Conservation (phyloP, 37 sponge, comb jelly and placozoan genomes). For the Ephydatia muelleri region DNA sequence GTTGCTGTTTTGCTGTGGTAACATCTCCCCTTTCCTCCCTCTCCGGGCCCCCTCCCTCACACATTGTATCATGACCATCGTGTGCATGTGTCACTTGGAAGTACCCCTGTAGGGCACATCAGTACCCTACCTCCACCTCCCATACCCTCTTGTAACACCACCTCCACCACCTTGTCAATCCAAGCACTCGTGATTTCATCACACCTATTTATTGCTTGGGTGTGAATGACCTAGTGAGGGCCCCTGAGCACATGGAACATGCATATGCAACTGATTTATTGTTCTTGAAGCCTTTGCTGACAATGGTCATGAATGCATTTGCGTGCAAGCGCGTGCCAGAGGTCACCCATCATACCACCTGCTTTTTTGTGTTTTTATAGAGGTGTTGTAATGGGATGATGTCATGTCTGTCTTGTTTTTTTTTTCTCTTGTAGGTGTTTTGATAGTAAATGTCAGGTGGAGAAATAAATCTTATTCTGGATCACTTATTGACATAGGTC, state of each 20-base stretch:
- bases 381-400: background rate
- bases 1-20: too few species aligned
- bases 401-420: background rate
- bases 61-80: too few species aligned
- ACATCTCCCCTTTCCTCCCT: too few species aligned
- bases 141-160: too few species aligned
- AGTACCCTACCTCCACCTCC: too few species aligned
- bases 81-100: too few species aligned
- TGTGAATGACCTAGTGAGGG: background rate
- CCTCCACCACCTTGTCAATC: too few species aligned
- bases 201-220: background rate
- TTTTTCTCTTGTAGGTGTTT: conserved; percentile 62
- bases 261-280: background rate
- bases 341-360: background rate
- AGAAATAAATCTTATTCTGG: conserved; percentile 86
- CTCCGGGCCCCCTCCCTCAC: too few species aligned
- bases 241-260: background rate
- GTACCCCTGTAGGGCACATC: too few species aligned
- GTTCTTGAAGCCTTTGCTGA: background rate
- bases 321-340: background rate
- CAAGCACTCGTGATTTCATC: too few species aligned
- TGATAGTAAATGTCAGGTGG: conserved; percentile 88
- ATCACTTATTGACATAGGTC: conserved; percentile 87
- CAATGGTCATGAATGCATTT: background rate
- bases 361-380: background rate